Conservation (phyloP, 2,888 invertebrate species). For the Ypsolopha sequella region DNA sequence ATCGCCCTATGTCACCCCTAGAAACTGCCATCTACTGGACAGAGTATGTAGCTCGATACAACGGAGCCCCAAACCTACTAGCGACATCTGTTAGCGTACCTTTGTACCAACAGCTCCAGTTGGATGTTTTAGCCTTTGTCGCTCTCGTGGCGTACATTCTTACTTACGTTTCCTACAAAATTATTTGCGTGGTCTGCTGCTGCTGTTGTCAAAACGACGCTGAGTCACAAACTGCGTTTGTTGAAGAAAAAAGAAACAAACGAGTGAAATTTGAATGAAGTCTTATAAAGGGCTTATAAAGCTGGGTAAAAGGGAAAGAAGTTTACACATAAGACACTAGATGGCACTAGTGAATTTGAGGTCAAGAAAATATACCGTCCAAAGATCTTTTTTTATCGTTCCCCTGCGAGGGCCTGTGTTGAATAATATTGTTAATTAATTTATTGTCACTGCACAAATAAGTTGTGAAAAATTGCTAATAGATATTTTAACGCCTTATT, state of each 20-base stretch:
- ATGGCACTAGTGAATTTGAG: too few relatives aligned
- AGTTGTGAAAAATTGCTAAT: too few relatives aligned
- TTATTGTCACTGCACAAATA: too few relatives aligned
- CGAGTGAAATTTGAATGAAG: slow-evolving; percentile 59
- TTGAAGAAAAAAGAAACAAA: slow-evolving; percentile 39
- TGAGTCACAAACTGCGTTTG: slow-evolving; percentile 15
- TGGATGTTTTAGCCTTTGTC: slow-evolving; percentile 52
- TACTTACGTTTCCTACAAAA: slow-evolving; percentile 35
- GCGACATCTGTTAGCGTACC: slow-evolving; percentile 40
- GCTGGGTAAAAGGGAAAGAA: too few relatives aligned
- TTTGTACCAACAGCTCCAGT: slow-evolving; percentile 46
- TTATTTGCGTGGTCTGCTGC: slow-evolving; percentile 42
- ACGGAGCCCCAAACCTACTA: slow-evolving; percentile 49
- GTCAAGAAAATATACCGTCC: too few relatives aligned
- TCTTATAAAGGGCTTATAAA: too few relatives aligned
- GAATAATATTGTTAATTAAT: too few relatives aligned
- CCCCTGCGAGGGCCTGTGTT: too few relatives aligned
- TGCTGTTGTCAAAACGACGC: slow-evolving; percentile 35
- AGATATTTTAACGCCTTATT: too few relatives aligned
- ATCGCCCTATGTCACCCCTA: slow-evolving; percentile 61
- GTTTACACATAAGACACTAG: too few relatives aligned
- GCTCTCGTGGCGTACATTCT: slow-evolving; percentile 42
- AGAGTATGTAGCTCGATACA: slow-evolving; percentile 65
- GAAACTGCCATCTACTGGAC: slow-evolving; percentile 71
- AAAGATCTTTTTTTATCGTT: too few relatives aligned